These are phyloP conservation scores for Ammodytes marinus DNA, from an alignment of 2,113 vertebrate species.

Conservation along the genomic window DNA sequence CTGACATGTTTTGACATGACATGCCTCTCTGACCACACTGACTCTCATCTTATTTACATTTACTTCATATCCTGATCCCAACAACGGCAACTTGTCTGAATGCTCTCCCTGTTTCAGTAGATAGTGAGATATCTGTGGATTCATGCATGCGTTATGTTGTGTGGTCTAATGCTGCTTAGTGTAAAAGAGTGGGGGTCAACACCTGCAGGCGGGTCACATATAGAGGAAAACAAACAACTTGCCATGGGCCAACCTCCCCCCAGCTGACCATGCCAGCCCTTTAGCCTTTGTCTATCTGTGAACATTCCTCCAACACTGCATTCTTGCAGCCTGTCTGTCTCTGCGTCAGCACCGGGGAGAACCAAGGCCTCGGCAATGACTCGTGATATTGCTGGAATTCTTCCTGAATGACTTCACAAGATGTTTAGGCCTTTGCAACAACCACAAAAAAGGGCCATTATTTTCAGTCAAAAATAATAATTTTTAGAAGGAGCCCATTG, in stretches of 20 bases:
- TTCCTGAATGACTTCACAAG: background rate
- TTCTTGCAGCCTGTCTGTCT: constrained; percentile 33
- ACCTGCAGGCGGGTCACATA: background rate
- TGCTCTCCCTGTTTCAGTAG: background rate
- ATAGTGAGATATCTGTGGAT: background rate
- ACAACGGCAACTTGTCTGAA: too few relatives aligned
- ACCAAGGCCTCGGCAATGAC: constrained; percentile 25
- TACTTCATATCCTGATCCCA: too few relatives aligned
- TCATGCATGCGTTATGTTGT: background rate
- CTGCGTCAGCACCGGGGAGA: constrained; percentile 50
- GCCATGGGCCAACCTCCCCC: background rate
- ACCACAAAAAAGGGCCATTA: background rate
- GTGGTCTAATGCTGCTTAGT: background rate
- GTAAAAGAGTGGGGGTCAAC: too few relatives aligned
- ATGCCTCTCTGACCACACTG: too few relatives aligned
- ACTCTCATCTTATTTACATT: too few relatives aligned
- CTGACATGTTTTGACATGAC: too few relatives aligned
- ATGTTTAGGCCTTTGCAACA: background rate
- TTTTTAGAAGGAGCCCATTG: background rate
- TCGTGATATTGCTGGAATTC: background rate
- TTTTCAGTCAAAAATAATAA: too few relatives aligned
- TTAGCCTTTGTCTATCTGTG: constrained; percentile 49
- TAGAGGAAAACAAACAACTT: constrained; percentile 39
- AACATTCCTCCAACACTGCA: constrained; percentile 58
- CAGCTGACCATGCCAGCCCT: constrained; percentile 27